Conservation (phyloP, 2,797 vertebrate genomes). For the Pogoniulus pusillus region DNA sequence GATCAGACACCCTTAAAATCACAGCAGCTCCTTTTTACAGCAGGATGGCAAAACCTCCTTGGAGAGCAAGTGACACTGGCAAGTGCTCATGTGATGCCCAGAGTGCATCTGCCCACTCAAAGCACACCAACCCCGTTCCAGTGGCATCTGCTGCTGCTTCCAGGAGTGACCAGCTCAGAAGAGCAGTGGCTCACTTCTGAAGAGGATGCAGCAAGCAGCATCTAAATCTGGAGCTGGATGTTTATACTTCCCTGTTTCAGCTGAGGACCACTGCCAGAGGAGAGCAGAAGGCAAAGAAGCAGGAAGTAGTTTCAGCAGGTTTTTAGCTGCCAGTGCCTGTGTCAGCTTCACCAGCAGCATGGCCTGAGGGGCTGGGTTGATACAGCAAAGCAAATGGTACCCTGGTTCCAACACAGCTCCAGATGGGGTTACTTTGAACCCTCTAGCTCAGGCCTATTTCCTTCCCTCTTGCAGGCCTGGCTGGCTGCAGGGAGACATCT, state of each 20-base stretch:
- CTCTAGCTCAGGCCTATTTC: background rate
- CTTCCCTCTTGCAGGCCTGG: background rate
- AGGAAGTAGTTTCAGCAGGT: background rate
- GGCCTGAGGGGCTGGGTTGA: background rate
- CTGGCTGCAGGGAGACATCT: background rate
- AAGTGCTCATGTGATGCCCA: background rate
- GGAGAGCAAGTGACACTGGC: background rate
- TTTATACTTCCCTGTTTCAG: background rate
- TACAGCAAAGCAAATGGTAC: background rate
- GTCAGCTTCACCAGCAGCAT: fast-evolving
- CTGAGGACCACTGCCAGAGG: background rate
- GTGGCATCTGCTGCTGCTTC: background rate
- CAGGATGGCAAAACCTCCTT: background rate
- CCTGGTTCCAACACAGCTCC: background rate
- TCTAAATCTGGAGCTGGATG: background rate
- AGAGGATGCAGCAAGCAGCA: background rate
- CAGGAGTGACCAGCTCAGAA: background rate
- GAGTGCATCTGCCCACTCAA: background rate
- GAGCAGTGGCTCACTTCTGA: background rate
- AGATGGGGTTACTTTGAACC: background rate
- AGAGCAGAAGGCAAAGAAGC: background rate
- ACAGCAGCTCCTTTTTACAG: too few species aligned
- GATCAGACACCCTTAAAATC: background rate
- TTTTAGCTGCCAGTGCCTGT: background rate
- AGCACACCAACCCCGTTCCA: background rate